Base-by-base conservation (phyloP, 2,888 invertebrate species). In the Lapara coniferarum region DNA sequence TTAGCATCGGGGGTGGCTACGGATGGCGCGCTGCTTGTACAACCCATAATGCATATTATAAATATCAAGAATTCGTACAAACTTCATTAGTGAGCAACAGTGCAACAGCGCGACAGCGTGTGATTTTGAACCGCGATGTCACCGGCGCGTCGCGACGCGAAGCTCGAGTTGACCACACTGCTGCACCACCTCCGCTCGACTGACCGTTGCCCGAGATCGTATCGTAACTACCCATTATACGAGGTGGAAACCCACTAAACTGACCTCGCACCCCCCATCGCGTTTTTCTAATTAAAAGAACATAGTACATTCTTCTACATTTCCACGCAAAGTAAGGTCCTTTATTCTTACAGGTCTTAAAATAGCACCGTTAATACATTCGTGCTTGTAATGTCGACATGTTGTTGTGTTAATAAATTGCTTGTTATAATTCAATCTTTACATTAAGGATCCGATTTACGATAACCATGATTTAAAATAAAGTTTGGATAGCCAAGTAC, bases 211-310 rank as follows among this genome's bases (percentile, higher is more conserved):
- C 78, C 67, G 74, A 91, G 93, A 93, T 92, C 85, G 90, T 92
- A 93, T 92, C 93, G 90, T 86, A 81, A 81, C 86, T 81, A 83
- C 86, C 86, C 88, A 89, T 89, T 90, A 91, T 85, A 85, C 90
- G 84, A 91, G 91, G 91, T 89, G 91, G 91, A 86, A 87, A 87
- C 87, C 87, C 86, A 88, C 90, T 89, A 87, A 86, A 86, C 88
- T 91, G 93, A 93, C 93, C 93, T 93, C 92, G 92, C 92, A 89
- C 91, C 93, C 25, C 93, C 92, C 91, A 88, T 92, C 91, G 91
- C 92, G 91, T 92, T 93, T 92, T 92, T 90, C 88, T 88, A 92
- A 92, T 91, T 91, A 93, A 90, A 88, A 86, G 85, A 85, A 88
- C 88, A 85, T 83, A 81, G 81, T 77, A 89, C 83, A 87, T 89